Percentiles rank a stretch among this genome's conserved stretches.
Evolutionary conservation across 1,140 invertebrate genomes (phyloP).

Genomic region (Apolygus lucorum): DNA sequence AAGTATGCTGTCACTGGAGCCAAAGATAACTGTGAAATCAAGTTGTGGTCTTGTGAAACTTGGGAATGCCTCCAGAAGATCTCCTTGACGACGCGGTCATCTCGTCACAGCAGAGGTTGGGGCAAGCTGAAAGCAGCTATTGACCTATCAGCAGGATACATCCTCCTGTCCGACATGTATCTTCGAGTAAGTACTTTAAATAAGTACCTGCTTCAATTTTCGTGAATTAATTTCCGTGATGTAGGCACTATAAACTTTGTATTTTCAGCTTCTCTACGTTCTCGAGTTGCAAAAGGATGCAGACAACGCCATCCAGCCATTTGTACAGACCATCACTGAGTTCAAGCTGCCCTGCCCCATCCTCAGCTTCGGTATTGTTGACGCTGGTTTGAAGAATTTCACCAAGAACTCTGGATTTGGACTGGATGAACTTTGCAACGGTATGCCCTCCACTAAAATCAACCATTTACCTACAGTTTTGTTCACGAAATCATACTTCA

Average conservation of each 20-base stretch:
- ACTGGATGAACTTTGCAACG: slow-evolving; percentile 30
- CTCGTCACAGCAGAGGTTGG: slow-evolving; percentile 27
- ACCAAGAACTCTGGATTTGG: slow-evolving; percentile 32
- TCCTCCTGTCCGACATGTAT: slow-evolving; percentile 75
- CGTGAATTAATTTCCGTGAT: neutral
- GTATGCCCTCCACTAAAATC: slow-evolving; percentile 10
- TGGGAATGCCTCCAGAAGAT: slow-evolving; percentile 82
- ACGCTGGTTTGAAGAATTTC: slow-evolving; percentile 51
- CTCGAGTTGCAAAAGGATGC: slow-evolving; percentile 56
- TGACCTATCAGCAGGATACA: slow-evolving; percentile 70
- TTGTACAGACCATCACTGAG: slow-evolving; percentile 62
- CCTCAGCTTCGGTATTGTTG: slow-evolving; percentile 74
- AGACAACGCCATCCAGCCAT: slow-evolving; percentile 44
- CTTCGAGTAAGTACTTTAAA: slow-evolving; percentile 42
- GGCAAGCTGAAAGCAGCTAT: slow-evolving; percentile 62
- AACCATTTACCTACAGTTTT: too few species aligned
- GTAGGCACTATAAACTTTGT: slow-evolving; percentile 14
- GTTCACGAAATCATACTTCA: too few species aligned
- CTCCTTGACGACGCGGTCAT: slow-evolving; percentile 40
- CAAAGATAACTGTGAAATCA: slow-evolving; percentile 80
- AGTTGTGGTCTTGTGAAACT: slow-evolving; percentile 87
- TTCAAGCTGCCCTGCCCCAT: slow-evolving; percentile 74
- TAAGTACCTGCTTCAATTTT: slow-evolving; percentile 13
- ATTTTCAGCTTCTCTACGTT: slow-evolving; percentile 58
- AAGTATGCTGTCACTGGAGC: slow-evolving; percentile 86